Evolutionary conservation across 1,140 invertebrate genomes (phyloP), one percentile per base, ranked within the genome.

Genomic region (Pentalonia nigronervosa): DNA sequence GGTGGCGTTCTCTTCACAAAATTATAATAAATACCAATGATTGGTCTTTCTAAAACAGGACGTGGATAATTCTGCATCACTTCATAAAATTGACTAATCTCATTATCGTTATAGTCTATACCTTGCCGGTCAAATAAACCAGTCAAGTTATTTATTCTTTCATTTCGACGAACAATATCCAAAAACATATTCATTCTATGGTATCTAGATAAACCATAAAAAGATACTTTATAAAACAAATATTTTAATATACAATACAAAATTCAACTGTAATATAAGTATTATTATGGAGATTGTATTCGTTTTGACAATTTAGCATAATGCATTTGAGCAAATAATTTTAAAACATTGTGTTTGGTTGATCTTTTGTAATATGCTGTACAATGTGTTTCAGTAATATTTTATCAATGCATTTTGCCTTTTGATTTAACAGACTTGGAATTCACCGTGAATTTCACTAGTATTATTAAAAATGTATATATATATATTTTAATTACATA

Each of bases 161-260:
- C 60, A 41, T 53, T 92, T 50, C 76, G 83, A 50, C 91, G 30
- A 2, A 92, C n/a, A 50, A 92, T 36, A 92, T 92, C 47, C 41
- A 92, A 7, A 25, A 84, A 83, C 6, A 92, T 53, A 92, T 84
- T 83, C 76, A 92, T 53, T 50, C 76, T 92, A 45, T 50, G 50
- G 8, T 83, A 21, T 23, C 90, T 91, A 48, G 20, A 34, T n/a
- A 60, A 91, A 60, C 45, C 3, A 36, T n/a, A n/a, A 81, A 81
- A 50, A 20, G 34, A 17, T 20, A 34, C n/a, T 81, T n/a, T 41
- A 41, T 4, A 41, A 41, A 41, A 41, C 41, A 41, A 30, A 23
- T 30, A 67, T n/a, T 76, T 76, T 76, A 76, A 76, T 76, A 76
- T 76, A 17, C 4, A 76, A 76, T 76, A 76, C n/a, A 67, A 67